Percentiles rank a stretch among this genome's conserved stretches.
Conservation (phyloP, 2,797 vertebrate species). For the Danio tinwini region DNA sequence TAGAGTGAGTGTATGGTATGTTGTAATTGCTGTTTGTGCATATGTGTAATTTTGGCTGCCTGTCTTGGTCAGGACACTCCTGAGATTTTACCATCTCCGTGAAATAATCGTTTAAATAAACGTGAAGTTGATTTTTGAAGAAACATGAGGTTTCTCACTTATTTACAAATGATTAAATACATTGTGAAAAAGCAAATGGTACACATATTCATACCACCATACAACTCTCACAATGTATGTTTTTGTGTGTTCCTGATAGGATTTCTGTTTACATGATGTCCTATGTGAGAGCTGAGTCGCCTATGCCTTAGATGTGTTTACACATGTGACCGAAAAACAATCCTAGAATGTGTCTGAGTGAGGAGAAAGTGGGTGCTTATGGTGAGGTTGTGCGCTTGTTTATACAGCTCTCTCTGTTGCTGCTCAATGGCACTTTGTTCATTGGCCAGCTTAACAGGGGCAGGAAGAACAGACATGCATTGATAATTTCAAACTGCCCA, state of each 20-base stretch:
- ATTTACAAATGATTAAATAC: neutral
- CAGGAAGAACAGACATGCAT: constrained; percentile 78
- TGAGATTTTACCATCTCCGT: too few relatives aligned
- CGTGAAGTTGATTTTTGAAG: too few relatives aligned
- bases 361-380: constrained; percentile 51
- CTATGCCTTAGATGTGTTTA: constrained; percentile 59
- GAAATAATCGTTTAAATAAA: too few relatives aligned
- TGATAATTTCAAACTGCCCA: constrained; percentile 70
- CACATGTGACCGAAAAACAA: constrained; percentile 31
- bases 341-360: constrained; percentile 44
- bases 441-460: constrained; percentile 66
- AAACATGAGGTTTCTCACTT: too few relatives aligned
- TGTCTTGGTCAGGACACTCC: too few relatives aligned
- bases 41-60: too few relatives aligned
- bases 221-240: constrained; percentile 12
- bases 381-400: constrained; percentile 55
- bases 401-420: constrained; percentile 65
- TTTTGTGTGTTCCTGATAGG: neutral
- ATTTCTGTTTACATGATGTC: constrained; percentile 12
- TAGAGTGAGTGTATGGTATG: too few relatives aligned
- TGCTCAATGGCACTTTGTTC: constrained; percentile 79
- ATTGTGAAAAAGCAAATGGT: neutral
- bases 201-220: neutral
- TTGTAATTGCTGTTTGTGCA: too few relatives aligned
- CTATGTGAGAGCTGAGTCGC: constrained; percentile 29